Evolutionary conservation across 1,140 invertebrate species (phyloP).

Genomic region (Drosophila murphyi): DNA sequence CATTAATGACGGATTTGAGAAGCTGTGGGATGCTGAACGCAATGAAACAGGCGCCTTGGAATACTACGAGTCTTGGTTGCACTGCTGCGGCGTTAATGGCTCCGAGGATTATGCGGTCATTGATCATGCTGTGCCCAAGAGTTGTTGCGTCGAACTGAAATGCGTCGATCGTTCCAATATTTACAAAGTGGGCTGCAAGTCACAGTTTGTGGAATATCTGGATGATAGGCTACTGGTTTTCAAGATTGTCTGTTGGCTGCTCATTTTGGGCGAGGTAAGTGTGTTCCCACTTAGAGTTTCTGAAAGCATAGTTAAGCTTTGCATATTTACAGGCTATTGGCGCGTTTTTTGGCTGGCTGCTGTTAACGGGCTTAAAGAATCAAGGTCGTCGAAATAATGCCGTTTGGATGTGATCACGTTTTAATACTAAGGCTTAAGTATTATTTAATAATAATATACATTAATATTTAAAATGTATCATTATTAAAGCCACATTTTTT

Average conservation of each 20-base stretch:
- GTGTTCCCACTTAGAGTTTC: background rate
- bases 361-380: conserved; percentile 73
- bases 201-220: conserved; percentile 68
- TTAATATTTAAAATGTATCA: conserved; percentile 35
- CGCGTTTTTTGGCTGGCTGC: conserved; percentile 68
- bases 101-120: conserved; percentile 66
- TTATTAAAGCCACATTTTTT: conserved; percentile 24
- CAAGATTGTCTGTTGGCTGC: conserved; percentile 71
- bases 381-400: conserved; percentile 72
- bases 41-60: conserved; percentile 65
- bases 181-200: conserved; percentile 65
- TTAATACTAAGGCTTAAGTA: conserved; percentile 48
- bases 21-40: conserved; percentile 66
- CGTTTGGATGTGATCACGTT: conserved; percentile 68
- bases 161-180: conserved; percentile 53
- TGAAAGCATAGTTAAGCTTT: background rate
- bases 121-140: conserved; percentile 62
- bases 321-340: conserved; percentile 51
- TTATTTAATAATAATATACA: conserved; percentile 37
- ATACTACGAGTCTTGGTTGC: conserved; percentile 76
- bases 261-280: conserved; percentile 71
- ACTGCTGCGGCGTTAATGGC: conserved; percentile 77
- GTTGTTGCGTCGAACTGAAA: conserved; percentile 61
- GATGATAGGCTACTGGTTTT: conserved; percentile 69
- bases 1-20: conserved; percentile 73